A percentile compares a stretch with the other conserved stretches of the same genome.
phyloP scores from a whole-genome alignment of 2,113 vertebrate genomes.

The Sinocyclocheilus anshuiensis region DNA sequence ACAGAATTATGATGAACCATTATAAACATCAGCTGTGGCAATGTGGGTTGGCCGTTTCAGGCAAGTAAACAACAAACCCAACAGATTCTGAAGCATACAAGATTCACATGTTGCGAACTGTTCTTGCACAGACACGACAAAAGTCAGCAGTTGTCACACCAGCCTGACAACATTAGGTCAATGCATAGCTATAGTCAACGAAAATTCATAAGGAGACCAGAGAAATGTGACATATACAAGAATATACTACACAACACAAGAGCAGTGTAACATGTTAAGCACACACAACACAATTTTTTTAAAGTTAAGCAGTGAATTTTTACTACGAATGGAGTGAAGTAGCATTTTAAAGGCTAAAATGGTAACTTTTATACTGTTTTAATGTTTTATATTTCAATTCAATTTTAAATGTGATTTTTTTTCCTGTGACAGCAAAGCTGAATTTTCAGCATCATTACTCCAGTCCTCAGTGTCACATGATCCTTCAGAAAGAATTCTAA shows the following conservation, averaged over 20 bases:
- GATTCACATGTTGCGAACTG: not conserved
- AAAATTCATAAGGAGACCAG: not conserved
- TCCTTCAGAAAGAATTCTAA: not conserved
- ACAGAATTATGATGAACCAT: not conserved
- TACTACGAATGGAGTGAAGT: not conserved
- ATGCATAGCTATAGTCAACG: not conserved
- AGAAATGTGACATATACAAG: not conserved
- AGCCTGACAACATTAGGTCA: conserved; percentile 4
- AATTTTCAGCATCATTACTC: not conserved
- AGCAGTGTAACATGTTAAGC: not conserved
- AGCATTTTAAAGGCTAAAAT: not conserved
- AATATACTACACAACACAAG: not conserved
- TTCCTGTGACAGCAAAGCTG: not conserved
- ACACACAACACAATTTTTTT: not conserved
- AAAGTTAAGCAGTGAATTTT: not conserved
- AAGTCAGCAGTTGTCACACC: conserved; percentile 27
- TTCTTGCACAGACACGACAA: not conserved
- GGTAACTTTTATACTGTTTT: too few species aligned
- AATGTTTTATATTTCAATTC: too few species aligned
- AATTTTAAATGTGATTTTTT: not conserved
- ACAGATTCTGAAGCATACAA: not conserved
- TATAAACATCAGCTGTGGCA: not conserved
- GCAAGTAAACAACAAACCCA: not conserved
- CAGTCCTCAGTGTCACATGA: not conserved
- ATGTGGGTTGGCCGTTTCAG: not conserved